Base-by-base conservation (phyloP, 2,888 invertebrate genomes). In the Callyntrura sp. region DNA sequence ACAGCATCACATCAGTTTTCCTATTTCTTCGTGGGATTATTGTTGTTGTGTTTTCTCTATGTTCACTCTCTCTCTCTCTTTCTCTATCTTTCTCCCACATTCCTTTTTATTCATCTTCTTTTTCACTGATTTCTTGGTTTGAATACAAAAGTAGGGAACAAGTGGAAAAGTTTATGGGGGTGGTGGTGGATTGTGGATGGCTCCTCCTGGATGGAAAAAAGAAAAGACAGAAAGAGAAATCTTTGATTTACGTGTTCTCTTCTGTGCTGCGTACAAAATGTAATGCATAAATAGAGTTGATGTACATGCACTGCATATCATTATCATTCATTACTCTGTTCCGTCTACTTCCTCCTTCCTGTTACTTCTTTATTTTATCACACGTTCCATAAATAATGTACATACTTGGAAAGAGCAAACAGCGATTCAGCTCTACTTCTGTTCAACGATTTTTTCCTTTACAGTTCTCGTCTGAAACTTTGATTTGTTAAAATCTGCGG, bases 201-300 rank as follows among this genome's bases (percentile, higher is more conserved):
- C 78, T 78, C 78, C 78, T 78, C 76, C 76, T 78, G 55, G 57
- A 78, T 25, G 78, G 12, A 62, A 60, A 88, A 60, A 87, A 60
- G 57, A 78, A 88, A 35, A 62, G 88, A 73, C 82, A 82, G 70
- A 60, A 81, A 88, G 88, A 88, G 88, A 88, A 88, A 86, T 82
- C 88, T 88, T 88, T 88, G 88, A 88, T 88, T 88, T 88, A 88
- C 88, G 88, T 88, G 88, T 70, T 88, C 51, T 70, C 51, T 79
- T 87, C 62, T 87, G 81, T 81, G 20, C 81, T 70, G 81, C 81
- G 70, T 87, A 81, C 85, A 62, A 79, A 87, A 87, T 87, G 28
- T 79, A 87, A 68, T 87, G 81, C 87, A 87, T 81, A 87, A 87
- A 87, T 87, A 87, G 79, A 87, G 79, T 57, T 87, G 68, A 20